phyloP scores from a whole-genome alignment of 1,140 invertebrate genomes.

The Mizuhopecten yessoensis region DNA sequence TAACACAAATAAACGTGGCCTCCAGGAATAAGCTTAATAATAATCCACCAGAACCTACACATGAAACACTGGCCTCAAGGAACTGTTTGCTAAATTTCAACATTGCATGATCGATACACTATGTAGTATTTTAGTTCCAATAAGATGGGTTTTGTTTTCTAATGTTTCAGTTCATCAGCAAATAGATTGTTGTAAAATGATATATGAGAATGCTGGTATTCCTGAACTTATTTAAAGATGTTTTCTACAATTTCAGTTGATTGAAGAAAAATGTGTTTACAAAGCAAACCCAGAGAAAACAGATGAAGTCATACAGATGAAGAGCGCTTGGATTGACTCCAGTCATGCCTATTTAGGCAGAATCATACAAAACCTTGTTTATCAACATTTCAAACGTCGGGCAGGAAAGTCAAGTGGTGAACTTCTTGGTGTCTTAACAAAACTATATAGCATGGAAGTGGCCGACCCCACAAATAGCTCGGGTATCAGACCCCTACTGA shows the following conservation, averaged over 20 bases:
- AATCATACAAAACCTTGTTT: neutral
- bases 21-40: no score
- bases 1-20: no score
- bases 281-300: neutral
- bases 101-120: no score
- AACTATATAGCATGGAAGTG: neutral
- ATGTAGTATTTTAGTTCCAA: no score
- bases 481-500: neutral
- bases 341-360: neutral
- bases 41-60: no score
- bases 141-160: no score
- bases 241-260: neutral
- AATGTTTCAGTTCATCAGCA: no score
- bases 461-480: neutral
- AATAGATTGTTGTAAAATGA: no score
- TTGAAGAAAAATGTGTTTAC: slow-evolving; percentile 39
- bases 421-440: neutral
- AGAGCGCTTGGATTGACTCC: neutral
- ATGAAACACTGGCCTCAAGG: no score
- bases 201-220: no score
- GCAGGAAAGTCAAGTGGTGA: neutral
- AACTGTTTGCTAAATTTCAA: no score
- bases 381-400: neutral
- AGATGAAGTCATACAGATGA: neutral
- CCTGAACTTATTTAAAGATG: neutral